Evolutionary conservation across 2,113 vertebrate genomes (phyloP), one percentile per base, ranked within the genome.

Genomic region (Coracopsis vasa): DNA sequence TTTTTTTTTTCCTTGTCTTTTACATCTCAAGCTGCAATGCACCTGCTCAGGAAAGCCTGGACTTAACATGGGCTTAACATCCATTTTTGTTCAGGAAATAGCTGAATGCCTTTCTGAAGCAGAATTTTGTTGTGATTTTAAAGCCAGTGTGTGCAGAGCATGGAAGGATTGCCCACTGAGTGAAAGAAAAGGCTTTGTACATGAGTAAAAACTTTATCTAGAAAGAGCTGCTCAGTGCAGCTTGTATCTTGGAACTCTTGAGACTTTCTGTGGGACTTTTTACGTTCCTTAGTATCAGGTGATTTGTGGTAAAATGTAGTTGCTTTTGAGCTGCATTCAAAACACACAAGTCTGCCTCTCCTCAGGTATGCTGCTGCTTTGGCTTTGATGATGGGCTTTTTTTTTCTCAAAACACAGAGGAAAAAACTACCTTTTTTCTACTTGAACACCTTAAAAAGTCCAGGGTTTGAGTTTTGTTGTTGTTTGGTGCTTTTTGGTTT

Each of bases 241-340:
- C 35, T 69, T 1, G 0, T 44, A 54, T 18, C 6, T 1, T 51
- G 31, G 13, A 45, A 58, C 9, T 47, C 20, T 0, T 0, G 3
- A 56, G 41, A 37, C 28, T 85, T 93, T 42, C 25, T 67, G 7
- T 81, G 54, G 15, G 42, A 18, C 23, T 25, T 56, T 25, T 29
- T 35, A 7, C 5, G 1, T 69, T 77, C 27, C 18, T 33, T 41
- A 70, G 7, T 6, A 4, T 54, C 64, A n/a, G 6, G 16, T 64
- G 29, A 77, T 31, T 79, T 50, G 23, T 85, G 31, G 29, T 60
- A 65, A 20, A 80, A 79, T 13, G 1, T 48, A 56, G 19, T 54
- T 11, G 1, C 24, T 60, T 90, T 65, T 15, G 9, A 51, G 10
- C 24, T 74, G 13, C 41, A 8, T 42, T 79, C 39, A 81, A 47